phyloP scores from a whole-genome alignment of 2,888 invertebrate genomes.

The Eutolmus rufibarbis region DNA sequence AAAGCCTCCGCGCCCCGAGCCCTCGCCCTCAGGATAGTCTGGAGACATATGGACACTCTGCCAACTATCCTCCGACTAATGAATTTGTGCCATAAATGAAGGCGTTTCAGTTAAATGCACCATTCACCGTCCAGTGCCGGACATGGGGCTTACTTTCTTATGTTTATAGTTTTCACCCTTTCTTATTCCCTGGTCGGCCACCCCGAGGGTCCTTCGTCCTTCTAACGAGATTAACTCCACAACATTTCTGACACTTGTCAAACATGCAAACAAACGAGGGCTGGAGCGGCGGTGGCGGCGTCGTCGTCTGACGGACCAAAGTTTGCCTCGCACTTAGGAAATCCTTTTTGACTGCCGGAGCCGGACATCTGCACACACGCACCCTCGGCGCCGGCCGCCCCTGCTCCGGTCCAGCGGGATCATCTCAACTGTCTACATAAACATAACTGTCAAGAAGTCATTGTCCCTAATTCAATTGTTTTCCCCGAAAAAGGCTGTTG shows the following conservation, averaged over 20 bases:
- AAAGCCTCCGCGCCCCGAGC: background rate
- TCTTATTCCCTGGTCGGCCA: background rate
- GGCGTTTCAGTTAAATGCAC: constrained; percentile 36
- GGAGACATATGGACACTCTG: background rate
- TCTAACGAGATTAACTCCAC: constrained; percentile 45
- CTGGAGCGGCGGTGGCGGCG: background rate
- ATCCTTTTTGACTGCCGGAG: constrained; percentile 28
- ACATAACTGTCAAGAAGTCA: constrained; percentile 47
- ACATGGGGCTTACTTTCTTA: background rate
- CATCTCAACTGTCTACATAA: constrained; percentile 47
- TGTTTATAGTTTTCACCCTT: constrained; percentile 9
- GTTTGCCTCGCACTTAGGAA: constrained; percentile 8
- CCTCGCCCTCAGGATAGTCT: background rate
- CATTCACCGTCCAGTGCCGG: constrained; percentile 3
- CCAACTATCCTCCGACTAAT: background rate
- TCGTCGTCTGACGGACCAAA: background rate
- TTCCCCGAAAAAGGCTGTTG: constrained; percentile 34
- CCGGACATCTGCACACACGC: constrained; percentile 23
- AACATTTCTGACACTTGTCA: constrained; percentile 47
- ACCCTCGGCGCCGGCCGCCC: background rate
- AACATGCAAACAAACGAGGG: constrained; percentile 24
- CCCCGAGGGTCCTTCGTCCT: constrained; percentile 9
- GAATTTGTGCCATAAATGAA: constrained; percentile 31
- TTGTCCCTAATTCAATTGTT: constrained; percentile 47
- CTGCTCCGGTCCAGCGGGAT: constrained; percentile 18